Percentiles rank a stretch among this genome's conserved stretches.
Conservation (phyloP, 2,113 vertebrate species). For the Callionymus lyra region DNA sequence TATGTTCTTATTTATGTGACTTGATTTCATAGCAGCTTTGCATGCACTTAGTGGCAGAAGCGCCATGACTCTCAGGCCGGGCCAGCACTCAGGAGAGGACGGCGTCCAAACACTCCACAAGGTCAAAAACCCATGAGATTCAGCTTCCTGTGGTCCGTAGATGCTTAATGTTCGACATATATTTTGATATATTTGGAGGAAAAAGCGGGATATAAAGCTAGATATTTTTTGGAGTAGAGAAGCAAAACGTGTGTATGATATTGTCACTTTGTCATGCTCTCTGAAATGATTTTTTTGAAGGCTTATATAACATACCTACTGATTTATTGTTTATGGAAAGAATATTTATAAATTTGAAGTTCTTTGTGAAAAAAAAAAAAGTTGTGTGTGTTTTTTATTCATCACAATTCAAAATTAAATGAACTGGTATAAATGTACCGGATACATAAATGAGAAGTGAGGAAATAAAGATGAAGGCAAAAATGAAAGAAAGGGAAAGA, state of each 20-base stretch:
- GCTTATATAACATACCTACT: conserved; percentile 59
- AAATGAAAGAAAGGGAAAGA: no score
- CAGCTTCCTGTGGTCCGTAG: conserved; percentile 47
- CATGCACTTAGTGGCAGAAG: conserved; percentile 27
- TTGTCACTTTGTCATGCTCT: conserved; percentile 61
- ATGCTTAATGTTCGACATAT: conserved; percentile 61
- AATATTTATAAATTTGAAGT: conserved; percentile 70
- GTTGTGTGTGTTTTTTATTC: conserved; percentile 20
- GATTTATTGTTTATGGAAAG: conserved; percentile 67
- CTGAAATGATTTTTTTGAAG: conserved; percentile 41
- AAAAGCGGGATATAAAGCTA: conserved; percentile 29
- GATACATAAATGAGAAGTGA: no score
- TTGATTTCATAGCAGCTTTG: conserved; percentile 31
- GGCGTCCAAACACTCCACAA: conserved; percentile 6
- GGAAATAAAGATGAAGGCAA: no score
- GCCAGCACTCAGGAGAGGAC: conserved; percentile 6
- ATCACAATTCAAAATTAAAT: no score
- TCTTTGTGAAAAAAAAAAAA: conserved; percentile 54
- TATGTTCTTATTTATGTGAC: conserved; percentile 25
- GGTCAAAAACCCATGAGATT: conserved; percentile 28
- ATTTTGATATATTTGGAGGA: conserved; percentile 58
- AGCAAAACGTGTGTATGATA: conserved; percentile 51
- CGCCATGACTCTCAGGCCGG: conserved; percentile 14
- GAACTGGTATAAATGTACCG: no score
- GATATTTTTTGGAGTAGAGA: conserved; percentile 66